phyloP scores from a whole-genome alignment of 2,797 vertebrate genomes.

The Chrysocyon brachyurus region DNA sequence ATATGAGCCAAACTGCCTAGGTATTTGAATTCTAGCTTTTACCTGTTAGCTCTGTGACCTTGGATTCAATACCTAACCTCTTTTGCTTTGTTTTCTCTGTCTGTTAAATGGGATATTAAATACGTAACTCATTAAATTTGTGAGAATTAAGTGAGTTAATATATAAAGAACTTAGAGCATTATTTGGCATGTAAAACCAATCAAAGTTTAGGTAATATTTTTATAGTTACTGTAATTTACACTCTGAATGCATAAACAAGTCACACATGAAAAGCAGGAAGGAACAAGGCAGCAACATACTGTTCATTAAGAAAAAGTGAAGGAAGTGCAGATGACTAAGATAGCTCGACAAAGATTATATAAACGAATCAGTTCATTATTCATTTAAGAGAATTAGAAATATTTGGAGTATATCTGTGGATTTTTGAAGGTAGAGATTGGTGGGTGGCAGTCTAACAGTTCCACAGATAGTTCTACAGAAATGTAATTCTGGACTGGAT shows the following conservation, averaged over 20 bases:
- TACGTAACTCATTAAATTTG: not conserved
- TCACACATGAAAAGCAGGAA: conserved; percentile 18
- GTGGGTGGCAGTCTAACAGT: not conserved
- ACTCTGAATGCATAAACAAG: not conserved
- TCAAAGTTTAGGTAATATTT: not conserved
- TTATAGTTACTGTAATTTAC: not conserved
- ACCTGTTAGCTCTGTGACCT: not conserved
- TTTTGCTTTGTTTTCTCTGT: not conserved
- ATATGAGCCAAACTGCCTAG: not conserved
- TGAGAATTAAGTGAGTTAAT: not conserved
- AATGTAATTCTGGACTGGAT: not conserved
- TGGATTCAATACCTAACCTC: not conserved
- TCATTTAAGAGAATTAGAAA: not conserved
- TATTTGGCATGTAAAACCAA: not conserved
- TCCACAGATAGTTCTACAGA: not conserved
- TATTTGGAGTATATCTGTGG: not conserved
- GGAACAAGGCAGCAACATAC: not conserved
- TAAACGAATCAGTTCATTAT: not conserved
- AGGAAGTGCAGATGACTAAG: not conserved
- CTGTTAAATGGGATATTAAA: conserved; percentile 6
- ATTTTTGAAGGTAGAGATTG: not conserved
- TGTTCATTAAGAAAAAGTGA: not conserved
- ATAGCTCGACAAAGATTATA: not conserved
- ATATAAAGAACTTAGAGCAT: not conserved
- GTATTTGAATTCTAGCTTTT: conserved; percentile 3